These are phyloP conservation scores for Phenganax marumi DNA, from an alignment of 92 coral and sea anemone genomes.

Conservation along the genomic window DNA sequence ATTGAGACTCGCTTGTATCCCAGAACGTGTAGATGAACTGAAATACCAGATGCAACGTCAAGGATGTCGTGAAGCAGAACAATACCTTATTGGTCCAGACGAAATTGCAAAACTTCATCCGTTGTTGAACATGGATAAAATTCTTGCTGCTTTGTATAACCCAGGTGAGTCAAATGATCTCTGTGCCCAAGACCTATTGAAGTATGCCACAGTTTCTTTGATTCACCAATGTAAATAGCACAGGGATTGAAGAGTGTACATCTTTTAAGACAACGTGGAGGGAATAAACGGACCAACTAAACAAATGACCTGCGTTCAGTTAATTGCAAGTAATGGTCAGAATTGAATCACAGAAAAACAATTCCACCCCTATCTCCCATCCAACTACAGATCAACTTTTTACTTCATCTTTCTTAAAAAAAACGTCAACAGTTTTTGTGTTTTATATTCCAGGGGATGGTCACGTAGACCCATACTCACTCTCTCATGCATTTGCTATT, in stretches of 20 bases:
- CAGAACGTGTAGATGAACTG: constrained; percentile 90
- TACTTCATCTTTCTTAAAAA: too few species aligned
- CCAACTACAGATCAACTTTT: too few species aligned
- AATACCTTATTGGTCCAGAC: constrained; percentile 88
- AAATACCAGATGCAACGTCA: constrained; percentile 86
- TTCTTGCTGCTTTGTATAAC: constrained; percentile 80
- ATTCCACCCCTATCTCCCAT: too few species aligned
- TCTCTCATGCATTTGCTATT: constrained; percentile 91
- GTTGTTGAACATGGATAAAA: constrained; percentile 73
- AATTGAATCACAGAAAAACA: too few species aligned
- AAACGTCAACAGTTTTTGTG: background rate
- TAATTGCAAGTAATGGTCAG: too few species aligned
- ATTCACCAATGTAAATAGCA: too few species aligned
- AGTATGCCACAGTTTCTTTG: background rate
- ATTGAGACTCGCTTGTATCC: constrained; percentile 73
- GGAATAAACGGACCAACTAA: too few species aligned
- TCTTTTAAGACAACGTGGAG: too few species aligned
- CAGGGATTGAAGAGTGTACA: too few species aligned
- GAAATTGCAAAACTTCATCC: constrained; percentile 86
- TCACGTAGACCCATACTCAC: constrained; percentile 91
- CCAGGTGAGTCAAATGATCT: constrained; percentile 63
- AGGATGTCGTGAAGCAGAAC: constrained; percentile 92
- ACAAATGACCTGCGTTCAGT: too few species aligned
- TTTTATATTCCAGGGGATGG: constrained; percentile 69
- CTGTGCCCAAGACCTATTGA: background rate